Evolutionary conservation across 2,888 invertebrate genomes (phyloP), one percentile per base, ranked within the genome.

Genomic region (Leptarthrus brevirostris): DNA sequence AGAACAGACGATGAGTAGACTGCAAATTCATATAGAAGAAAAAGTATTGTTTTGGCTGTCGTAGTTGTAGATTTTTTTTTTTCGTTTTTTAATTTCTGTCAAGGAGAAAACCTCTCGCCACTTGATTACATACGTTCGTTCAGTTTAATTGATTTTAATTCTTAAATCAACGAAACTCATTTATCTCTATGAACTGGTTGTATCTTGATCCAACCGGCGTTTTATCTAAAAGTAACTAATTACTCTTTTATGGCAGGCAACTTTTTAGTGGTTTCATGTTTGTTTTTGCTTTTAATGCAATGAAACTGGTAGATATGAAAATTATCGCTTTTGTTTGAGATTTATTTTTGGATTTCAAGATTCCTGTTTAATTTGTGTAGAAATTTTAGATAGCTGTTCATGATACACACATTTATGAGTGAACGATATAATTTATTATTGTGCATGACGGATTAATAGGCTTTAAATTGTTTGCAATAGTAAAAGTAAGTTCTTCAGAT

Each of bases 241-340:
- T 44, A 44, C 16, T 4, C 5, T 44, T 44, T 44, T 44, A 14
- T 14, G 44, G 44, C 16, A 14, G 44, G 16, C 16, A 44, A 44
- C 44, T 44, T 44, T 8, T 44, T 44, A 30, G 5, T 44, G 44
- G 12, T 1, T 44, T 12, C 12, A 4, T 1, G 44, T 44, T 44
- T 44, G 12, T 12, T 44, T 44, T 44, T 8, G 1, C 8, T 30
- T 30, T 30, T 30, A 0, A 30, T 6, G 30, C 30, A 30, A 56
- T 56, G 30, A 56, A 56, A 16, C 16, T 56, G 30, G 30, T 56
- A 30, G 26, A 56, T 56, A 56, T 56, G 56, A 16, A 30, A 56
- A 56, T 56, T 56, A 56, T 56, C 56, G 30, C 56, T 16, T 56
- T 56, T 56, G 26, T 56, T 56, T 56, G 26, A 16, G 16, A 24